Base-by-base conservation (phyloP, 2,888 invertebrate species). In the Antheraea assamensis region DNA sequence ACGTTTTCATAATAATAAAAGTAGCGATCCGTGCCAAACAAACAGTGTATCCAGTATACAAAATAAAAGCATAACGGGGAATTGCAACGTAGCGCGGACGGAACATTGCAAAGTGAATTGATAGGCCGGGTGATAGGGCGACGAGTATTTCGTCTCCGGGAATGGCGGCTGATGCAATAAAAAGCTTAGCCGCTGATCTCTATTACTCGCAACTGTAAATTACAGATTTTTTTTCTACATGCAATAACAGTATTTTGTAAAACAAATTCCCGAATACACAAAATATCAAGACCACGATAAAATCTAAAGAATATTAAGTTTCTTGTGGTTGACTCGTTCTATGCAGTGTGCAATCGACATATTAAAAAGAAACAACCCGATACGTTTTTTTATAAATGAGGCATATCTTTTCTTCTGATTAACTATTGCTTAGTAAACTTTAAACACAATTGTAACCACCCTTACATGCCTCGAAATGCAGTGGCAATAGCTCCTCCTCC, bases 21-120 rank as follows among this genome's bases (percentile, higher is more conserved):
- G 4, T 64, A 64, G 17, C 7, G 27, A 64, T 8, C 30, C 4
- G 27, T 30, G 27, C 0, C 5, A 42, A 42, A 42, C 42, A 42
- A 42, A 64, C 30, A 30, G 30, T 64, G 61, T 64, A 64, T 64
- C 61, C 17, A 17, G 17, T 30, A 17, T 27, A 30, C 13, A 64
- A 27, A 30, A 64, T 27, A 30, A 64, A 27, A 64, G 27, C 17
- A 27, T 13, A 64, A 64, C 61, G 15, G 61, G 17, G 82, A 82
- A 84, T 83, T 79, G 83, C 83, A 78, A 82, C 79, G 79, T 78
- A 79, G 81, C 78, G 73, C 71, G 77, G 76, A 75, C 52, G 74
- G 73, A 72, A 68, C 71, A 71, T 35, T 71, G 71, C 35, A 58
- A 71, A 71, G 52, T 71, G 61, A 58, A 71, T 71, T 55, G 73